Conservation (phyloP, 2,797 vertebrate species). For the Prionace glauca region DNA sequence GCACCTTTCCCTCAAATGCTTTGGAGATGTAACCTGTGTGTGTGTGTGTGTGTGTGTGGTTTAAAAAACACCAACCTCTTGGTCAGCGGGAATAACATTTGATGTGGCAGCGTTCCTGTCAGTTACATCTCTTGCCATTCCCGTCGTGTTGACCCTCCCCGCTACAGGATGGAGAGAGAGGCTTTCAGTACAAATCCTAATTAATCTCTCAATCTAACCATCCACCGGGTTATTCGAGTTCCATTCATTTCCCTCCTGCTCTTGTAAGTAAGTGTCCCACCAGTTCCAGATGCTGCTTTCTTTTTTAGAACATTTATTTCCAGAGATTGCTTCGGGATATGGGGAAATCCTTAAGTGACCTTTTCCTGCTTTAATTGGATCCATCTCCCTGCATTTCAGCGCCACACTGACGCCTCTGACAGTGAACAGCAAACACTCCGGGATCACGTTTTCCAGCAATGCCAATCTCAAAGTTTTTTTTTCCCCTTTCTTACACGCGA, state of each 20-base stretch:
- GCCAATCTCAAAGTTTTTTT: neutral
- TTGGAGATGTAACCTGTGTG: conserved; percentile 62
- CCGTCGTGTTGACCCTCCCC: conserved; percentile 58
- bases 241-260: conserved; percentile 50
- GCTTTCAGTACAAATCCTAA: conserved; percentile 61
- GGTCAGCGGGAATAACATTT: conserved; percentile 48
- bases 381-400: neutral
- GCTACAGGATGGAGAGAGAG: conserved; percentile 48
- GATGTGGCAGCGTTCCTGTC: conserved; percentile 50
- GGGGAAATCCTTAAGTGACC: neutral
- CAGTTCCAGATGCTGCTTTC: conserved; percentile 45
- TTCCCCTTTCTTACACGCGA: no score
- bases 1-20: conserved; percentile 74
- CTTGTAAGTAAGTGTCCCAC: conserved; percentile 44
- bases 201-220: conserved; percentile 60
- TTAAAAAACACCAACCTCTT: conserved; percentile 50
- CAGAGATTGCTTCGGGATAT: neutral
- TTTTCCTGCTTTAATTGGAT: neutral
- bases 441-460: neutral
- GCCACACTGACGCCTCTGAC: neutral
- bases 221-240: conserved; percentile 55
- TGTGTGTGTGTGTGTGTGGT: conserved; percentile 58
- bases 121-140: conserved; percentile 59
- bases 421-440: neutral
- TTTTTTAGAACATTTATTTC: conserved; percentile 36